phyloP scores from a whole-genome alignment of 2,888 invertebrate species.

The Empis livida region DNA sequence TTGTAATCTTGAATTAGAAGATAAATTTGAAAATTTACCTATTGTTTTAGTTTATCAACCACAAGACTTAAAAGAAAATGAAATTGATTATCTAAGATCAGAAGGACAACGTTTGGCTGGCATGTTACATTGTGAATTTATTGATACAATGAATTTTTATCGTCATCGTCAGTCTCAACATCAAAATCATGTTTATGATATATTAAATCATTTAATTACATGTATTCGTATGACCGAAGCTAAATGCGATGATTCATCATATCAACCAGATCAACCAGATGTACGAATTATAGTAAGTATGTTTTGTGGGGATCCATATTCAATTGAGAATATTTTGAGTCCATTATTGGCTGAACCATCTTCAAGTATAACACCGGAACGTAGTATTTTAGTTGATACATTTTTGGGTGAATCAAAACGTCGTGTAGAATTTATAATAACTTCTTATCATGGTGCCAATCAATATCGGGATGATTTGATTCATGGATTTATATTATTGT shows the following conservation, averaged over 20 bases:
- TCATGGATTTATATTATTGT: constrained; percentile 90
- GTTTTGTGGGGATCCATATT: constrained; percentile 92
- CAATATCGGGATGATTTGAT: constrained; percentile 84
- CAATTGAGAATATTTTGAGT: constrained; percentile 76
- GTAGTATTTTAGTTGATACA: constrained; percentile 82
- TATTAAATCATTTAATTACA: constrained; percentile 35
- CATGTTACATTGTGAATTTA: constrained; percentile 44
- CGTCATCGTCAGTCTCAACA: constrained; percentile 31
- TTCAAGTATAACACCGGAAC: constrained; percentile 52
- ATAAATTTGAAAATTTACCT: constrained; percentile 77
- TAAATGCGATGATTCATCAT: constrained; percentile 31
- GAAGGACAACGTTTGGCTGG: constrained; percentile 84
- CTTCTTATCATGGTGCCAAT: constrained; percentile 89
- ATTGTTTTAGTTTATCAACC: constrained; percentile 81
- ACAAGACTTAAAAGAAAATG: constrained; percentile 73
- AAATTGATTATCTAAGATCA: constrained; percentile 69
- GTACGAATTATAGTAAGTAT: constrained; percentile 82
- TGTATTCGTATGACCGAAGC: constrained; percentile 32
- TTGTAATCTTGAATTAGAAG: constrained; percentile 81
- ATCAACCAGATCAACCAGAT: constrained; percentile 34
- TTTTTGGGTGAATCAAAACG: constrained; percentile 83
- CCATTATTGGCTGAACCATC: constrained; percentile 72
- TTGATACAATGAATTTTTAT: constrained; percentile 25
- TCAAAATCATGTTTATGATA: constrained; percentile 36
- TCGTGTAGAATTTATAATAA: constrained; percentile 79